A percentile compares a stretch with the other conserved stretches of the same genome.
Evolutionary conservation across 2,797 vertebrate genomes (phyloP).

Genomic region (Graptemys geographica): DNA sequence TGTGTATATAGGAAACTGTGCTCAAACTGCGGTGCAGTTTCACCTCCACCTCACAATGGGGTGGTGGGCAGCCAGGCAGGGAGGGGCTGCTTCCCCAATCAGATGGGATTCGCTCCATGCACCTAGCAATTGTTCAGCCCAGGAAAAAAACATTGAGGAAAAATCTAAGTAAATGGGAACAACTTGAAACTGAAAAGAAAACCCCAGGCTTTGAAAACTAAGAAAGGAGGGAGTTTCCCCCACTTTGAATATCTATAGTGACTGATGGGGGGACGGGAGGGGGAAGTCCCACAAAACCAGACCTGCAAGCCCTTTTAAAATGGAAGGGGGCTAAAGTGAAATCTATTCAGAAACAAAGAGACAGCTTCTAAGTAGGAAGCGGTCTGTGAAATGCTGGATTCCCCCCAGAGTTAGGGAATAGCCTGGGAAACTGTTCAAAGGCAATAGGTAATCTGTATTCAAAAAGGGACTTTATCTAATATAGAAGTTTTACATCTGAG

Average conservation of each 20-base stretch:
- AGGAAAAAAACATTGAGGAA: neutral
- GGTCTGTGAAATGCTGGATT: neutral
- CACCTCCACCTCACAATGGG: neutral
- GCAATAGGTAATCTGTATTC: neutral
- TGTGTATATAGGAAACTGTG: neutral
- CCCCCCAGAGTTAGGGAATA: neutral
- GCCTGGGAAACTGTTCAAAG: neutral
- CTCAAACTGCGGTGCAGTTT: neutral
- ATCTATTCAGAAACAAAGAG: neutral
- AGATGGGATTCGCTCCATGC: neutral
- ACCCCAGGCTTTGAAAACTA: neutral
- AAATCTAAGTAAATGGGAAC: neutral
- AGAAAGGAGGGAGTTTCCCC: neutral
- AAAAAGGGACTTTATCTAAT: neutral
- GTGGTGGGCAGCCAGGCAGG: neutral
- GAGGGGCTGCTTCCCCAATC: neutral
- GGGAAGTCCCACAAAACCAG: neutral
- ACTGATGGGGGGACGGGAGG: accelerated
- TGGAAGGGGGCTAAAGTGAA: neutral
- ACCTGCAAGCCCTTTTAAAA: neutral
- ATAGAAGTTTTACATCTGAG: neutral
- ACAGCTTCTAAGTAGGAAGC: neutral
- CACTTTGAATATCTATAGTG: neutral
- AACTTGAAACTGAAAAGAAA: neutral
- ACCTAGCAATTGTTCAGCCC: neutral